Evolutionary conservation across 2,888 invertebrate genomes (phyloP).

Genomic region (Agrotis exclamationis): DNA sequence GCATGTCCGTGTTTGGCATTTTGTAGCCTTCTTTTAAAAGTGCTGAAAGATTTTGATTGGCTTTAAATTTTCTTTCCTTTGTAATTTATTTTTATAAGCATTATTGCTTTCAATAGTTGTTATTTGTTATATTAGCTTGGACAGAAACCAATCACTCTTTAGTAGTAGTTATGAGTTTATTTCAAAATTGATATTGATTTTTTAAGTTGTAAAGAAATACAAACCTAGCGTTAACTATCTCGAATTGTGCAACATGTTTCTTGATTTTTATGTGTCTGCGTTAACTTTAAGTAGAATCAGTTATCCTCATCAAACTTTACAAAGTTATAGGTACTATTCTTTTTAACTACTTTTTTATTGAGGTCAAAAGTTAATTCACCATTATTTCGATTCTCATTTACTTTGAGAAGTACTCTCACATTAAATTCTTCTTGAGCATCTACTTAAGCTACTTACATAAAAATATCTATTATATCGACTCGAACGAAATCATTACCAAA

Average conservation of each 20-base stretch:
- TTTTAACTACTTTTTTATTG: slow-evolving; percentile 53
- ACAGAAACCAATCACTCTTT: background rate
- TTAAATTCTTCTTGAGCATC: slow-evolving; percentile 33
- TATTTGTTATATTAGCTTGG: background rate
- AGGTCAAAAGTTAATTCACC: slow-evolving; percentile 56
- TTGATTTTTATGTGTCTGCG: slow-evolving; percentile 1
- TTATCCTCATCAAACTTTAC: slow-evolving; percentile 25
- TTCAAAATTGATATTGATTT: background rate
- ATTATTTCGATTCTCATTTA: slow-evolving; percentile 53
- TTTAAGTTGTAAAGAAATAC: background rate
- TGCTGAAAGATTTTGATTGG: slow-evolving; percentile 13
- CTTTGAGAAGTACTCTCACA: slow-evolving; percentile 42
- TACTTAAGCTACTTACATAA: slow-evolving; percentile 65
- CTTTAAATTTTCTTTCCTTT: background rate
- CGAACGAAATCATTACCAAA: slow-evolving; percentile 74
- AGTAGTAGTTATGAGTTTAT: background rate
- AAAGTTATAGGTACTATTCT: slow-evolving; percentile 53
- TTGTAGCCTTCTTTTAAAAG: slow-evolving; percentile 43
- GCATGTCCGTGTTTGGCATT: slow-evolving; percentile 68
- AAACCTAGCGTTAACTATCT: background rate
- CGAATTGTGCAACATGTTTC: background rate
- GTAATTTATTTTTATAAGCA: background rate
- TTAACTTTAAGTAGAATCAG: slow-evolving; percentile 3
- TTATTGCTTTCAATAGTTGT: background rate
- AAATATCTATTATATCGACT: slow-evolving; percentile 69